phyloP scores from a whole-genome alignment of 1,140 invertebrate genomes.

The Probaryconus sp. region DNA sequence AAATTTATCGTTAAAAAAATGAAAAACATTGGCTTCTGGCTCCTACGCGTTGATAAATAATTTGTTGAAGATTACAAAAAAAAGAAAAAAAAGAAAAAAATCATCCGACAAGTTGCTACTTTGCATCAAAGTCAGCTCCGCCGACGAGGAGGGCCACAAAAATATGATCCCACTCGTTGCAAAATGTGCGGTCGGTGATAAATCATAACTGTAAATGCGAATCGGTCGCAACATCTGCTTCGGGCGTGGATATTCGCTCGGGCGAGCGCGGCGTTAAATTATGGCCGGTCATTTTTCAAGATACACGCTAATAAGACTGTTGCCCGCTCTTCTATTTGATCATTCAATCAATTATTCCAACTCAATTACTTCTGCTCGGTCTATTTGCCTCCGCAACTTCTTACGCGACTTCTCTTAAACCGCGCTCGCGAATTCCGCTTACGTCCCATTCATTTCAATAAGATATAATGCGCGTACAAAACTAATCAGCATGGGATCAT shows the following conservation, averaged over 20 bases:
- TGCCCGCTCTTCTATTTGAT: conserved; percentile 29
- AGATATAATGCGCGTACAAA: too few relatives aligned
- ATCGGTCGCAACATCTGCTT: conserved; percentile 55
- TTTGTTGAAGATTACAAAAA: too few relatives aligned
- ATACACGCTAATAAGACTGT: conserved; percentile 39
- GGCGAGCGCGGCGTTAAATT: conserved; percentile 31
- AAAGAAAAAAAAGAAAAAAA: too few relatives aligned
- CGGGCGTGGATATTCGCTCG: conserved; percentile 33
- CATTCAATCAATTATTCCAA: conserved; percentile 44
- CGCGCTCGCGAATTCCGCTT: too few relatives aligned
- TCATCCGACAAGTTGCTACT: too few relatives aligned
- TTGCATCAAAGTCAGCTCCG: conserved; percentile 40
- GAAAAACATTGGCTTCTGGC: too few relatives aligned
- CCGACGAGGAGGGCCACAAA: conserved; percentile 37
- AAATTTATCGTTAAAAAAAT: too few relatives aligned
- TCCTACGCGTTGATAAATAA: too few relatives aligned
- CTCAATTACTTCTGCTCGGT: conserved; percentile 27
- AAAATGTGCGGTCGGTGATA: conserved; percentile 46
- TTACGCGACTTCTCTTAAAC: too few relatives aligned
- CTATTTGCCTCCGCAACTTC: conserved; percentile 3
- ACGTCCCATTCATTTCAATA: too few relatives aligned
- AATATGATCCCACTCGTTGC: conserved; percentile 44
- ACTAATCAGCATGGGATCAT: too few relatives aligned
- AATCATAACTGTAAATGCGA: conserved; percentile 50
- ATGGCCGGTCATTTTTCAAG: conserved; percentile 49